These are phyloP conservation scores for Heliconius erato DNA, from an alignment of 2,888 invertebrate genomes.

Conservation along the genomic window DNA sequence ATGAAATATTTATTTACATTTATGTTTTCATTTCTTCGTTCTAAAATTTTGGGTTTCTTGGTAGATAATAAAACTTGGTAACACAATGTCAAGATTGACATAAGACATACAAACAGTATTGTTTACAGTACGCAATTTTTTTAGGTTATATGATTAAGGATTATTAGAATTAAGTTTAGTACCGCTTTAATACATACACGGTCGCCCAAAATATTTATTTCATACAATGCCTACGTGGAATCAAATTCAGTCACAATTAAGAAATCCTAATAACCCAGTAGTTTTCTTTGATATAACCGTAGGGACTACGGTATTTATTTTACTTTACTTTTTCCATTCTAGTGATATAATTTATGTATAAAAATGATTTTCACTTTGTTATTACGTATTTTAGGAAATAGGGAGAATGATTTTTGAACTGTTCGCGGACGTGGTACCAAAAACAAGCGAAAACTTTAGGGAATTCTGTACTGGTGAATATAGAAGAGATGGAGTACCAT, in stretches of 20 bases:
- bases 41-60: too few species aligned
- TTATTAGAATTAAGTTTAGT: neutral
- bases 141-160: neutral
- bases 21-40: too few species aligned
- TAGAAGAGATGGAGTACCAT: slow-evolving; percentile 97
- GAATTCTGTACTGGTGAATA: slow-evolving; percentile 99
- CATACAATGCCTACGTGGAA: slow-evolving; percentile 95
- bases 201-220: neutral
- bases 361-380: neutral
- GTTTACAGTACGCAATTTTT: neutral
- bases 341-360: neutral
- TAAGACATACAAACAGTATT: neutral
- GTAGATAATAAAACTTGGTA: too few species aligned
- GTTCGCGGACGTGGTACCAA: slow-evolving; percentile 98
- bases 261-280: slow-evolving; percentile 98
- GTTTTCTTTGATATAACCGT: slow-evolving; percentile 99
- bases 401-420: slow-evolving; percentile 99
- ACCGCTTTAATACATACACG: neutral
- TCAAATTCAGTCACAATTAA: slow-evolving; percentile 95
- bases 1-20: too few species aligned
- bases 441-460: slow-evolving; percentile 98
- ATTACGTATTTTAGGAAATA: slow-evolving; percentile 90
- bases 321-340: neutral
- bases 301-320: slow-evolving; percentile 92
- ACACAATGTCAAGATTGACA: neutral